Percentiles rank a stretch among this genome's conserved stretches.
Evolutionary conservation across 2,888 invertebrate genomes (phyloP).

Genomic region (Osmoderma eremita): DNA sequence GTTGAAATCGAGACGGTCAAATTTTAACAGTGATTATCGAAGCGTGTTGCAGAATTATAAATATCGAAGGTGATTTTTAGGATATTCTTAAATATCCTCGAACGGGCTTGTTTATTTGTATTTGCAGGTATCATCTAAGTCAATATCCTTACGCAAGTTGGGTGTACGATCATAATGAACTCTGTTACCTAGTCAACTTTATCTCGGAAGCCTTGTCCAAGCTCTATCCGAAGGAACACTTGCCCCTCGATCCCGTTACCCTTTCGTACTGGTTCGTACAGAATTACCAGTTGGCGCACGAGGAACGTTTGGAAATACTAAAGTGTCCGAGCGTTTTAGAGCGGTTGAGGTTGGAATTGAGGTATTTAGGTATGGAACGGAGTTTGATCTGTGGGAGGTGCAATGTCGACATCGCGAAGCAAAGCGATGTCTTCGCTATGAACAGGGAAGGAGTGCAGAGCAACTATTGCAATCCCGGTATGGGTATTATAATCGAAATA

Average conservation of each 20-base stretch:
- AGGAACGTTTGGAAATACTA: slow-evolving; percentile 72
- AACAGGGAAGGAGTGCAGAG: slow-evolving; percentile 82
- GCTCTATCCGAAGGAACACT: slow-evolving; percentile 61
- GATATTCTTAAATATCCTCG: not conserved
- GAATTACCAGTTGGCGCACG: slow-evolving; percentile 76
- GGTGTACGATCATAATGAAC: slow-evolving; percentile 61
- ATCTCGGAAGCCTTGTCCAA: slow-evolving; percentile 54
- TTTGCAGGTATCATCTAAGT: slow-evolving; percentile 57
- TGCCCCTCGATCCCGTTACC: slow-evolving; percentile 75
- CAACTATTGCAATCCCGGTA: slow-evolving; percentile 81
- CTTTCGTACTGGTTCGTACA: slow-evolving; percentile 85
- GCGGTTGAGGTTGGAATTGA: slow-evolving; percentile 70
- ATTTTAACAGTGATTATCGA: slow-evolving; percentile 51
- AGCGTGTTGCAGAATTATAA: slow-evolving; percentile 56
- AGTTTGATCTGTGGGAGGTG: slow-evolving; percentile 69
- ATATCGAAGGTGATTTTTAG: slow-evolving; percentile 58
- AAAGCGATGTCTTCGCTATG: slow-evolving; percentile 81
- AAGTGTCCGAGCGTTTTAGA: slow-evolving; percentile 75
- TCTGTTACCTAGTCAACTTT: slow-evolving; percentile 56
- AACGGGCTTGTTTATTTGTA: too few relatives aligned
- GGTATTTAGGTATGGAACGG: slow-evolving; percentile 65
- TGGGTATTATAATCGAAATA: slow-evolving; percentile 33
- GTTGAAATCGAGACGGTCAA: slow-evolving; percentile 63
- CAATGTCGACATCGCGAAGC: slow-evolving; percentile 70
- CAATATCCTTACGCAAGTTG: slow-evolving; percentile 58